Percentiles rank a stretch among this genome's conserved stretches.
Conservation (phyloP, 2,888 invertebrate species). For the Cremastinae sp. region DNA sequence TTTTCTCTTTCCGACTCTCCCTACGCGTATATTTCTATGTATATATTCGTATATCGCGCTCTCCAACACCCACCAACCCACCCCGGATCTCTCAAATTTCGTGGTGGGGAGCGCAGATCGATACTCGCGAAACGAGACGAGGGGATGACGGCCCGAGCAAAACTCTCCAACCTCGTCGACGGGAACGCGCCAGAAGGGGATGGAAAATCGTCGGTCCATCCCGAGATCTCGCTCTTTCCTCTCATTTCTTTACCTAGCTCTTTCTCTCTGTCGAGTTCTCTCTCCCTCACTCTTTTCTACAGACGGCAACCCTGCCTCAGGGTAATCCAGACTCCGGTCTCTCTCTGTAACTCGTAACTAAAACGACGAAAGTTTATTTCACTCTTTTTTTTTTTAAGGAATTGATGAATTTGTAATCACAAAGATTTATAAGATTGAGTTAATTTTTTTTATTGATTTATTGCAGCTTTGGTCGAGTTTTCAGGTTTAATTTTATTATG, state of each 20-base stretch:
- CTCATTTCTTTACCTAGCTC: too few species aligned
- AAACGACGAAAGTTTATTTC: too few species aligned
- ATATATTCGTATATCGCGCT: too few species aligned
- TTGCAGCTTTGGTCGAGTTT: neutral
- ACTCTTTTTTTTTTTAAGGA: too few species aligned
- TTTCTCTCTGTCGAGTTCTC: too few species aligned
- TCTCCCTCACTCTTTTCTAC: too few species aligned
- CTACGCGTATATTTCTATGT: conserved; percentile 22
- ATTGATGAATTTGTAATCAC: conserved; percentile 30
- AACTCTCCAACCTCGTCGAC: conserved; percentile 38
- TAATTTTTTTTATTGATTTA: neutral
- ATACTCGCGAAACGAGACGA: conserved; percentile 75
- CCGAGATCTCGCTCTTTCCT: conserved; percentile 73
- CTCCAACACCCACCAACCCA: conserved; percentile 1
- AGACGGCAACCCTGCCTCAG: too few species aligned
- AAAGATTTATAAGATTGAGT: neutral
- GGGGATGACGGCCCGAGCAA: conserved; percentile 60
- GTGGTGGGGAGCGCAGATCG: conserved; percentile 74
- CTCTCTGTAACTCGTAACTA: too few species aligned
- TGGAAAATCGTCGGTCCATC: conserved; percentile 72
- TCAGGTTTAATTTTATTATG: too few species aligned
- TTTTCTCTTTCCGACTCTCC: conserved; percentile 13
- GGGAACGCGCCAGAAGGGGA: conserved; percentile 42
- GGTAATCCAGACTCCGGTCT: too few species aligned
- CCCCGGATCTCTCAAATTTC: neutral